These are phyloP conservation scores for Dilophus febrilis DNA, from an alignment of 2,888 invertebrate species.

Conservation along the genomic window DNA sequence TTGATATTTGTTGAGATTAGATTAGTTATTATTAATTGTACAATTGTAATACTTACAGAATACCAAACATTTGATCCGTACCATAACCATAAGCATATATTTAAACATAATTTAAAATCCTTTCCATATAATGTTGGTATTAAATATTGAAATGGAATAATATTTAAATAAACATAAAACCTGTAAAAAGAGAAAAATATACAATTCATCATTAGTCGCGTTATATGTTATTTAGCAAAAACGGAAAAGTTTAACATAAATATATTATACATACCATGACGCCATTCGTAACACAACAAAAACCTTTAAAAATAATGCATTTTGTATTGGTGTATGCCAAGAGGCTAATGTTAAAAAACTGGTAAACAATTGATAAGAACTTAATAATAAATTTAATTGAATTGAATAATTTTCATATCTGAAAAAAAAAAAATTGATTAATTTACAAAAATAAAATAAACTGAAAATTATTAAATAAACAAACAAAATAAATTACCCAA, in stretches of 20 bases:
- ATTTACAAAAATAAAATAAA: background rate
- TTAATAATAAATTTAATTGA: slow-evolving; percentile 25
- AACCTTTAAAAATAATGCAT: slow-evolving; percentile 12
- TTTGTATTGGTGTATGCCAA: slow-evolving; percentile 22
- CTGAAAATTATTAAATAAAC: background rate
- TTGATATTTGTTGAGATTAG: too few relatives aligned
- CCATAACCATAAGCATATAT: slow-evolving; percentile 27
- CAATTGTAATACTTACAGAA: slow-evolving; percentile 16
- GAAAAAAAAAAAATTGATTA: slow-evolving; percentile 5
- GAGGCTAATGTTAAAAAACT: slow-evolving; percentile 23
- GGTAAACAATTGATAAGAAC: slow-evolving; percentile 25
- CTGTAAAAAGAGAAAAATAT: too few relatives aligned
- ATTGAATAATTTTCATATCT: slow-evolving; percentile 30
- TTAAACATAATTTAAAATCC: slow-evolving; percentile 25
- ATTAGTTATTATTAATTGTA: too few relatives aligned
- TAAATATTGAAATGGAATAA: slow-evolving; percentile 28
- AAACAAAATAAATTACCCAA: slow-evolving; percentile 1
- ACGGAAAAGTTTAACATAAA: too few relatives aligned
- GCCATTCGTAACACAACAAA: background rate
- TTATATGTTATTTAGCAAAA: too few relatives aligned
- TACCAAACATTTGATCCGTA: slow-evolving; percentile 30
- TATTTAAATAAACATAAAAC: slow-evolving; percentile 14
- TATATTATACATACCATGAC: slow-evolving; percentile 1
- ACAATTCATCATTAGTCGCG: too few relatives aligned
- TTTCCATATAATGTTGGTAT: slow-evolving; percentile 29